These are phyloP conservation scores for Thomomys bottae DNA, from an alignment of 2,113 vertebrate genomes.

Conservation along the genomic window DNA sequence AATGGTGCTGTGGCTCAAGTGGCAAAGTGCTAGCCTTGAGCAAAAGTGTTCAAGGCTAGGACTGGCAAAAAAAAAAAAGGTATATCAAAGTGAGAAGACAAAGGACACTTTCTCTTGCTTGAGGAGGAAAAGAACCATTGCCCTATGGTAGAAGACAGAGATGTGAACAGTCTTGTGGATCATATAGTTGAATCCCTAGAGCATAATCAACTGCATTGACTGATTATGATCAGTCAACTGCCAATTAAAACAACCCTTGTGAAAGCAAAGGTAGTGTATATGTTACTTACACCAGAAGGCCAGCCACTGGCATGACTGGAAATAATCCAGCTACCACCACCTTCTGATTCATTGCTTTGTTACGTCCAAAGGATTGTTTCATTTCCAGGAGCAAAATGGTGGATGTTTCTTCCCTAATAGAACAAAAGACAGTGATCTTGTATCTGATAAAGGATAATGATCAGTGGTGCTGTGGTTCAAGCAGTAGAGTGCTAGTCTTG, in stretches of 20 bases:
- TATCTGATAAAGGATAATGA: not conserved
- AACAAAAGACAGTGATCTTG: not conserved
- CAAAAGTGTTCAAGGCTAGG: too few species aligned
- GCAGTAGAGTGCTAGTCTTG: too few species aligned
- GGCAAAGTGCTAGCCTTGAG: too few species aligned
- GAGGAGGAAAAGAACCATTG: conserved; percentile 30
- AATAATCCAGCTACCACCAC: not conserved
- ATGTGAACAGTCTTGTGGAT: not conserved
- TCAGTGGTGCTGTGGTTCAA: too few species aligned
- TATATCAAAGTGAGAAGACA: not conserved
- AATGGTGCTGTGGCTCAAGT: too few species aligned
- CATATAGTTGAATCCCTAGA: conserved; percentile 6
- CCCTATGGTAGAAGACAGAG: conserved; percentile 11
- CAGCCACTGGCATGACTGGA: not conserved
- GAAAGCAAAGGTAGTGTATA: not conserved
- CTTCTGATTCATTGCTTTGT: not conserved
- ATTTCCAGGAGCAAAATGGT: not conserved
- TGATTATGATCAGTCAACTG: not conserved
- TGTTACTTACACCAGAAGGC: not conserved
- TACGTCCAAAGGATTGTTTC: not conserved
- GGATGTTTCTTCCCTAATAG: not conserved
- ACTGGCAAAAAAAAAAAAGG: too few species aligned
- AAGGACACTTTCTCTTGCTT: conserved; percentile 29
- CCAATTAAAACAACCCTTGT: conserved; percentile 50
- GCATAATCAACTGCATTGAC: not conserved